Evolutionary conservation across 2,888 invertebrate genomes (phyloP), one percentile per base, ranked within the genome.

Genomic region (Eristalis tenax): DNA sequence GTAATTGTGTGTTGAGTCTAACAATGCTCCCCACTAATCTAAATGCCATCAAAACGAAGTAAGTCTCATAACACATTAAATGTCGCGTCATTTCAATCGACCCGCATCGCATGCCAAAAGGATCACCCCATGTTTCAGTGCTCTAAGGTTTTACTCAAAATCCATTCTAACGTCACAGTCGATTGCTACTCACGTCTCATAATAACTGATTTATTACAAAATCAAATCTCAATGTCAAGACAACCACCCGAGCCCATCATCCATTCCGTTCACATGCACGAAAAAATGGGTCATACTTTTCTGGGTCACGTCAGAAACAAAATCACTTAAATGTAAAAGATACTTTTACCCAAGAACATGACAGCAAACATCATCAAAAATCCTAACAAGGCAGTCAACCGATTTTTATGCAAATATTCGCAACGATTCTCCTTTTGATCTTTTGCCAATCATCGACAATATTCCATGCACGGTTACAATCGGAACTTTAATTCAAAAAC

Each of bases 261-360:
- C 18, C 69, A 75, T 78, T 78, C 86, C 23, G 50, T 63, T 6
- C 86, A 82, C 78, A 78, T 56, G 43, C 56, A 1, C 32, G 8
- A 6, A 65, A 43, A 86, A 86, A 71, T 86, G 86, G 82, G 86
- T 82, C 86, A 86, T 75, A 68, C 77, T 74, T 75, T 82, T 86
- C 70, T 78, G 78, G 82, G 82, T 82, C 86, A 82, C 38, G 59
- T 38, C 56, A 59, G 69, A 65, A 79, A 1, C 68, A 69, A 61
- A 23, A 35, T 18, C 50, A 56, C 40, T 50, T 8, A 50, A 18
- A 50, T 23, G 74, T 75, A 64, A 74, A 80, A 80, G n/a, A 84
- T 84, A 80, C 56, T 57, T 77, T 81, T 68, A 68, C 59, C 68
- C 69, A 43, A 81, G 32, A 70, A 75, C 75, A 86, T 82, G 86